Base-by-base conservation (phyloP, 2,113 vertebrate genomes). In the Trogon melanurus region DNA sequence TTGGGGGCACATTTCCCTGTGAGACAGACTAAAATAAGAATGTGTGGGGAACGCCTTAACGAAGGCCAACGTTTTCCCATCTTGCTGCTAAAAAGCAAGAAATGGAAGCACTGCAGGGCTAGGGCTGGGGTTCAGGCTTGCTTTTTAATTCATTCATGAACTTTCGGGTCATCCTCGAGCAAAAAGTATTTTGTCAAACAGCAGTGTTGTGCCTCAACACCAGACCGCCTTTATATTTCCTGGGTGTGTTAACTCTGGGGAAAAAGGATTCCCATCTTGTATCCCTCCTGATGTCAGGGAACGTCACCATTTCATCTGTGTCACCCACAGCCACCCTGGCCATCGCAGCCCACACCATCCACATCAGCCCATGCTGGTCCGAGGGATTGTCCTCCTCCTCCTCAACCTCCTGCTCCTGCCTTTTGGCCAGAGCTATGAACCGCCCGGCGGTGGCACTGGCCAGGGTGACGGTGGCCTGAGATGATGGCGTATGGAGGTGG, bases 1-100 rank as follows among this genome's bases (percentile, higher is more conserved):
- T 13, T 0, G 0, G 30, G 54, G 34, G 5, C 21, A 7, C 5
- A 2, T 53, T 44, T 53, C 69, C 56, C 64, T 62, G 64, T 1
- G 30, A 64, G 61, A 27, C 0, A 62, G 47, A 38, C 61, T 32
- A 4, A 66, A 72, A 53, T 19, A 23, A 56, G 60, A 56, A 47
- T 22, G 18, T 26, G 4, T 20, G 30, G n/a, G 50, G 54, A 65
- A 20, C 36, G 30, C 45, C 58, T 47, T 17, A 26, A 54, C 2
- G 12, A 0, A 27, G 32, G 18, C 20, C 26, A 50, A 5, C 25
- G 10, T 36, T 88, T 65, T 65, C 21, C 21, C 13, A 27, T 29
- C 38, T 72, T 89, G 56, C 38, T 88, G 27, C n/a, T n/a, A 12
- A 45, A 87, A 64, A 79, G 20, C 61, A 64, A 57, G 50, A 12